phyloP scores from a whole-genome alignment of 1,140 invertebrate genomes.

The Atta texana region DNA sequence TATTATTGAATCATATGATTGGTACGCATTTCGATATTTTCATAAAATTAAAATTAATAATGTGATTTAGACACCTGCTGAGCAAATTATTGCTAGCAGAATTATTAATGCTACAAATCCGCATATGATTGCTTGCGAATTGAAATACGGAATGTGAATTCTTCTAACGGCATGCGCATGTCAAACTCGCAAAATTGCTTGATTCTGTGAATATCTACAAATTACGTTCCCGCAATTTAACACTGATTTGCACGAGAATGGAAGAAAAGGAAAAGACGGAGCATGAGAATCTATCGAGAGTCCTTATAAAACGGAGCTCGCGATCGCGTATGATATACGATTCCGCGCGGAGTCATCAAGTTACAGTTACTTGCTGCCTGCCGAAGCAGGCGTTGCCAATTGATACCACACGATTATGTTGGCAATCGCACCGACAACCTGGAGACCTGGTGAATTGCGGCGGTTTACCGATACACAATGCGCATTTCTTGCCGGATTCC shows the following conservation, averaged over 20 bases:
- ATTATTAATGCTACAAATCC: conserved; percentile 16
- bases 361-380: conserved; percentile 79
- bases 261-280: conserved; percentile 75
- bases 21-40: background rate
- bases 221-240: conserved; percentile 76
- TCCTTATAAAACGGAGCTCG: conserved; percentile 75
- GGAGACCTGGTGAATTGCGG: conserved; percentile 18
- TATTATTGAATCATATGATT: background rate
- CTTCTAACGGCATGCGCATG: conserved; percentile 35
- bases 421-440: conserved; percentile 74
- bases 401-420: conserved; percentile 80
- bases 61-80: background rate
- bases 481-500: conserved; percentile 41
- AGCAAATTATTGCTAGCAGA: background rate
- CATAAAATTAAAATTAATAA: background rate
- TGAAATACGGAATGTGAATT: conserved; percentile 25
- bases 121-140: background rate
- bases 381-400: conserved; percentile 80
- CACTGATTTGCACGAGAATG: conserved; percentile 76
- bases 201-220: conserved; percentile 65
- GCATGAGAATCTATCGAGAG: conserved; percentile 79
- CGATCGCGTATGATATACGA: conserved; percentile 79
- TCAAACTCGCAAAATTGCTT: conserved; percentile 29
- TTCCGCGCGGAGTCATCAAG: conserved; percentile 79
- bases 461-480: conserved; percentile 45